Evolutionary conservation across 2,113 vertebrate genomes (phyloP).

Genomic region (Ciconia stormi): DNA sequence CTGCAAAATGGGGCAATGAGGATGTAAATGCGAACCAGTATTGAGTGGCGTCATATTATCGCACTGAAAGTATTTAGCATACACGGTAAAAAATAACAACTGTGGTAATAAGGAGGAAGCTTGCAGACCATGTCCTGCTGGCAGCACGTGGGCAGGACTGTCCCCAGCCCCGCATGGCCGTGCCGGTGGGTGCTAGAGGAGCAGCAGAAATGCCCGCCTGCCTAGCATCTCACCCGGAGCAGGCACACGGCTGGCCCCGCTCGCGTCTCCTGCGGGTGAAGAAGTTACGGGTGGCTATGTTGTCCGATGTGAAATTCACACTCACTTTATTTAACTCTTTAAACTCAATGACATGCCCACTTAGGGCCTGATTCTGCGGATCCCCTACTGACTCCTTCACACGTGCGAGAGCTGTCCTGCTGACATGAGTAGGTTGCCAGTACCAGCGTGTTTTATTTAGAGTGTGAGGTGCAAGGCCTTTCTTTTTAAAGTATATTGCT

Average conservation of each 20-base stretch:
- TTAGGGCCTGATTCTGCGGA: not conserved
- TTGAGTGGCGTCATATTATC: not conserved
- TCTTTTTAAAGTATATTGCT: not conserved
- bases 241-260: rapidly evolving
- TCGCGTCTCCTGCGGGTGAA: not conserved
- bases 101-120: not conserved
- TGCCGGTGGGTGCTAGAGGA: not conserved
- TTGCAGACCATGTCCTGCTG: not conserved
- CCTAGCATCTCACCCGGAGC: not conserved
- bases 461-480: not conserved
- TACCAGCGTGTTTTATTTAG: not conserved
- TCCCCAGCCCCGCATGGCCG: rapidly evolving
- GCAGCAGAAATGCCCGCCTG: not conserved
- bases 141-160: rapidly evolving
- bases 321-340: not conserved
- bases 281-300: not conserved
- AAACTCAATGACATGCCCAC: not conserved
- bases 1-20: not conserved
- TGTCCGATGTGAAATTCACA: not conserved
- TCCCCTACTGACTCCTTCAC: not conserved
- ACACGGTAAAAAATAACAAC: not conserved
- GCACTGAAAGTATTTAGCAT: not conserved
- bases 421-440: not conserved
- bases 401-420: not conserved
- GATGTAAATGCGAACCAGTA: not conserved